phyloP scores from a whole-genome alignment of 1,140 invertebrate species.

The Polypedilum vanderplanki region DNA sequence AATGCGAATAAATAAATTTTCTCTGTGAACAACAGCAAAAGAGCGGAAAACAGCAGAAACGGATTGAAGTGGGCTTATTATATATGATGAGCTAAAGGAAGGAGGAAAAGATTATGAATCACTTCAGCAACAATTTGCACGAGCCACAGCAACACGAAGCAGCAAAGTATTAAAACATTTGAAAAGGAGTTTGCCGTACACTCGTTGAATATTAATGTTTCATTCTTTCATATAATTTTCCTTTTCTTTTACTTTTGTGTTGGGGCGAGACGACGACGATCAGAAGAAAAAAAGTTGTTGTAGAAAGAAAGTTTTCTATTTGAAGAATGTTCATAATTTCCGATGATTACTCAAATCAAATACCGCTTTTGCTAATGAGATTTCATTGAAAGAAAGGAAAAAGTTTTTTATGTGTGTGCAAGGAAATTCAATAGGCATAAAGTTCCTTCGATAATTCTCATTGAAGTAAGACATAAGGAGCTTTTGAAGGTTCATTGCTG shows the following conservation, averaged over 20 bases:
- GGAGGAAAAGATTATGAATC: not conserved
- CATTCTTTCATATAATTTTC: not conserved
- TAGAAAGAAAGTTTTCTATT: not conserved
- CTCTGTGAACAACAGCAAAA: not conserved
- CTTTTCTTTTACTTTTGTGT: not conserved
- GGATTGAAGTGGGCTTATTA: conserved; percentile 16
- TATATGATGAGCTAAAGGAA: not conserved
- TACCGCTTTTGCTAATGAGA: conserved; percentile 10
- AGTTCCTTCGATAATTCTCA: not conserved
- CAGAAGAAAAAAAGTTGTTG: not conserved
- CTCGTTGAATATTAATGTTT: conserved; percentile 10
- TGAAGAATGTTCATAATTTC: conserved; percentile 14
- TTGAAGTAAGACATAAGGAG: not conserved
- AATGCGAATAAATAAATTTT: not conserved
- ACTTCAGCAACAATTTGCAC: conserved; percentile 17
- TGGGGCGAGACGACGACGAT: not conserved
- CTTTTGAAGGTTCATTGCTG: not conserved
- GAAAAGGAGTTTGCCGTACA: conserved; percentile 17
- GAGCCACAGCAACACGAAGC: not conserved
- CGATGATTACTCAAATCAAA: conserved; percentile 18
- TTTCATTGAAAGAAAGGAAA: not conserved
- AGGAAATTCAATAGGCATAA: no score
- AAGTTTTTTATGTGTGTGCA: not conserved
- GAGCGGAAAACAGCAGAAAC: not conserved
- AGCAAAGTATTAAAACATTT: conserved; percentile 13